phyloP scores from a whole-genome alignment of 2,888 invertebrate species.

The Drosophila trichaetosa region DNA sequence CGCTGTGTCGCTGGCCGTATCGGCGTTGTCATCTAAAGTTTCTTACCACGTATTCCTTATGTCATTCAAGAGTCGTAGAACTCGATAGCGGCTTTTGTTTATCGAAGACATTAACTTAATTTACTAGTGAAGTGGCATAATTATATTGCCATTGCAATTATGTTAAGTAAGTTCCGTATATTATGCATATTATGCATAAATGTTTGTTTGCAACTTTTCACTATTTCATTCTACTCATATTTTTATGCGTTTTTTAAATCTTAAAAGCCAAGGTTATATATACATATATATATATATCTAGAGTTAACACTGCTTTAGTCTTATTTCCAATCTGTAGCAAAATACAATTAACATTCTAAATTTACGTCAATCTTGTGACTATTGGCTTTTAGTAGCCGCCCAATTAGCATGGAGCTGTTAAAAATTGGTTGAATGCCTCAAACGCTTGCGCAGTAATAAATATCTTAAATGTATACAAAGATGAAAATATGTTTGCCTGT shows the following conservation, averaged over 20 bases:
- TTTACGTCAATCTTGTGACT: not conserved
- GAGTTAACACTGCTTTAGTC: not conserved
- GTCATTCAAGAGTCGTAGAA: slow-evolving; percentile 42
- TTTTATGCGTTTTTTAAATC: not conserved
- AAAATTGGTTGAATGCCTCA: slow-evolving; percentile 20
- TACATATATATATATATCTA: not conserved
- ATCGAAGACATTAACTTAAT: slow-evolving; percentile 15
- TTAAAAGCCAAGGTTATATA: not conserved
- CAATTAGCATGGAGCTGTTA: slow-evolving; percentile 52
- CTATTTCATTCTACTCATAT: not conserved
- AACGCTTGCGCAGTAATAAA: not conserved
- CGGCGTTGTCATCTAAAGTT: slow-evolving; percentile 63
- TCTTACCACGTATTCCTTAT: slow-evolving; percentile 50
- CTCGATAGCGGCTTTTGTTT: slow-evolving; percentile 25
- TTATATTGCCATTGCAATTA: not conserved
- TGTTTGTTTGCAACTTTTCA: not conserved
- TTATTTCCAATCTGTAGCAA: not conserved
- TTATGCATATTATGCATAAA: not conserved
- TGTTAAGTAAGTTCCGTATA: slow-evolving; percentile 3
- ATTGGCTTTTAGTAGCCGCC: slow-evolving; percentile 21
- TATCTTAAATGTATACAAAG: not conserved
- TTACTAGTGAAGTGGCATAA: slow-evolving; percentile 17
- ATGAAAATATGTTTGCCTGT: slow-evolving; percentile 4
- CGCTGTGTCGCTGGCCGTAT: slow-evolving; percentile 44
- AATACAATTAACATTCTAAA: not conserved